Percentiles rank a stretch among this genome's conserved stretches.
Evolutionary conservation across 1,140 invertebrate species (phyloP).

Genomic region (Manduca sexta): DNA sequence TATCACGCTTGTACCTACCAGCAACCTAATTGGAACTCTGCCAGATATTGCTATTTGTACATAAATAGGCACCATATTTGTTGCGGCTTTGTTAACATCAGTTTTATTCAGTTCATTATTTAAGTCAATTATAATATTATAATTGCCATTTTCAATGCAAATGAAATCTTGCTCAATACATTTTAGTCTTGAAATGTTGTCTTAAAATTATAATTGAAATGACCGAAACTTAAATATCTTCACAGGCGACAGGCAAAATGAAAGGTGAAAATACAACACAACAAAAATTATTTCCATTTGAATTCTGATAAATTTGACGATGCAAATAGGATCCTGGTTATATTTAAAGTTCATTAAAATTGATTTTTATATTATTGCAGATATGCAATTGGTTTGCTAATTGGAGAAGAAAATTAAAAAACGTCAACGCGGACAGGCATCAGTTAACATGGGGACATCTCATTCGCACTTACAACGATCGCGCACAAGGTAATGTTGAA

Average conservation of each 20-base stretch:
- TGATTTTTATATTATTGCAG: slow-evolving; percentile 57
- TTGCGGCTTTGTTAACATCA: slow-evolving; percentile 50
- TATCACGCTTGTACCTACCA: slow-evolving; percentile 45
- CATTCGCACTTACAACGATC: slow-evolving; percentile 82
- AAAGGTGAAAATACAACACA: too few relatives aligned
- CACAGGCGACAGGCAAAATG: too few relatives aligned
- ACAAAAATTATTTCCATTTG: too few relatives aligned
- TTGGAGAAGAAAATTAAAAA: slow-evolving; percentile 82
- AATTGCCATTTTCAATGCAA: too few relatives aligned
- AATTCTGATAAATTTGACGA: too few relatives aligned
- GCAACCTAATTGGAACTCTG: slow-evolving; percentile 60
- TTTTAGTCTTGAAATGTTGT: too few relatives aligned
- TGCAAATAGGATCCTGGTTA: too few relatives aligned
- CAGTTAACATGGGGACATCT: slow-evolving; percentile 81
- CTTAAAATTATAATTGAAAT: too few relatives aligned
- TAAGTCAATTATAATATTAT: slow-evolving; percentile 10
- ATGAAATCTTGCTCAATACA: too few relatives aligned
- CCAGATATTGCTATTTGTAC: slow-evolving; percentile 65
- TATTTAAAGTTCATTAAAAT: too few relatives aligned
- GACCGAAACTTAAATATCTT: too few relatives aligned
- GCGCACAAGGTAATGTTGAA: slow-evolving; percentile 81
- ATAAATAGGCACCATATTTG: slow-evolving; percentile 70
- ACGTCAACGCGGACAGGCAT: slow-evolving; percentile 77
- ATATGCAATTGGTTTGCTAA: slow-evolving; percentile 87
- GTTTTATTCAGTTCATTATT: background rate